phyloP scores from a whole-genome alignment of 1,140 invertebrate genomes.

The Muscidifurax raptorellus region DNA sequence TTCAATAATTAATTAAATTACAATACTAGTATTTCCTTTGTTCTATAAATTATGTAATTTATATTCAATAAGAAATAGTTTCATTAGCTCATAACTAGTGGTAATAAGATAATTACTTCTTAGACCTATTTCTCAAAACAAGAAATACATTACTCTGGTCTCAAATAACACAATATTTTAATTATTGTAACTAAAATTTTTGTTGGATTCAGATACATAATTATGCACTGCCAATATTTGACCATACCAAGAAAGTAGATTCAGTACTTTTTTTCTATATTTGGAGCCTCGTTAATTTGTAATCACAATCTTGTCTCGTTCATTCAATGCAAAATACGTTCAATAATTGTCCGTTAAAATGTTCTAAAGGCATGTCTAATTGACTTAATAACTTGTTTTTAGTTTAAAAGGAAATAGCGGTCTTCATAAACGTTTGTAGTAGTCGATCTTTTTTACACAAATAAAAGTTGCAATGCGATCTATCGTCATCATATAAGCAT shows the following conservation, averaged over 20 bases:
- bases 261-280: neutral
- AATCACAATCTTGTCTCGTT: neutral
- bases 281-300: constrained; percentile 12
- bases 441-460: constrained; percentile 2
- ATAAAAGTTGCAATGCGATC: neutral
- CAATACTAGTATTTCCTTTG: no score
- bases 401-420: neutral
- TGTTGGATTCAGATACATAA: constrained; percentile 17
- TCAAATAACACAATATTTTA: constrained; percentile 16
- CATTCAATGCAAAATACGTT: neutral
- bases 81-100: no score
- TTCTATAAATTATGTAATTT: no score
- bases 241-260: neutral
- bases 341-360: neutral
- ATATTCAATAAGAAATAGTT: no score
- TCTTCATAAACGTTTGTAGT: neutral
- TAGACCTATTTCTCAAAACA: no score
- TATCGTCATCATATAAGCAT: neutral
- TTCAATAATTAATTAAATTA: neutral
- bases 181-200: neutral
- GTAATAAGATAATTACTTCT: no score
- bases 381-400: neutral
- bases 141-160: neutral
- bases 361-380: neutral
- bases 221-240: constrained; percentile 19